Evolutionary conservation across 2,113 vertebrate genomes (phyloP), one percentile per base, ranked within the genome.

Genomic region (Pyxicephalus adspersus): DNA sequence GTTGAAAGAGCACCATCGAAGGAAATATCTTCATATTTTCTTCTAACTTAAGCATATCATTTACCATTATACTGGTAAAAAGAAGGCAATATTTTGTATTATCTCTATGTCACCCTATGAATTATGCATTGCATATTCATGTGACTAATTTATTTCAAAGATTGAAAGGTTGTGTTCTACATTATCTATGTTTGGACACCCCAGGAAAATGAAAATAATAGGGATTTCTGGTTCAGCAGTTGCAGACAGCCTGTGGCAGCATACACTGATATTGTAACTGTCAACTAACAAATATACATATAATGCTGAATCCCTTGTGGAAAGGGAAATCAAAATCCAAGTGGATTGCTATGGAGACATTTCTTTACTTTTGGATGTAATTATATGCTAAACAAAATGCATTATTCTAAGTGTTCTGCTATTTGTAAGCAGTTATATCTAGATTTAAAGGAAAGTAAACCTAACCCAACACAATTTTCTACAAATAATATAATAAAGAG

Each of bases 191-290:
- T 72, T 72, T 72, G 11, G 70, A 52, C 28, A 57, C 31, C 19
- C 26, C 26, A 22, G 22, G 34, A 51, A 66, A 29, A 72, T 34
- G 20, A 73, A 73, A 11, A n/a, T 31, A 5, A 58, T 73, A 34
- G 58, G 15, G 26, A 26, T 50, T 72, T 25, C 23, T 29, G 34
- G 70, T 58, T 58, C 70, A 73, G 28, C 54, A 58, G 54, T 34
- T 54, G 34, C 13, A 58, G 54, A 58, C 54, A 73, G 54, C 52
- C 54, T 23, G 54, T 38, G 23, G 54, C 18, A 31, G 51, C n/a
- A 29, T n/a, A 20, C n/a, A 19, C 11, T 1, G 19, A 73, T 18
- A 28, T 23, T 9, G 58, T 58, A 3, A 29, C 28, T 73, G 70
- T 58, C 54, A 31, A 11, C 1, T 73, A 38, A 20, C 18, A 5